Conservation (phyloP, 2,113 vertebrate genomes). For the Oryzias celebensis region DNA sequence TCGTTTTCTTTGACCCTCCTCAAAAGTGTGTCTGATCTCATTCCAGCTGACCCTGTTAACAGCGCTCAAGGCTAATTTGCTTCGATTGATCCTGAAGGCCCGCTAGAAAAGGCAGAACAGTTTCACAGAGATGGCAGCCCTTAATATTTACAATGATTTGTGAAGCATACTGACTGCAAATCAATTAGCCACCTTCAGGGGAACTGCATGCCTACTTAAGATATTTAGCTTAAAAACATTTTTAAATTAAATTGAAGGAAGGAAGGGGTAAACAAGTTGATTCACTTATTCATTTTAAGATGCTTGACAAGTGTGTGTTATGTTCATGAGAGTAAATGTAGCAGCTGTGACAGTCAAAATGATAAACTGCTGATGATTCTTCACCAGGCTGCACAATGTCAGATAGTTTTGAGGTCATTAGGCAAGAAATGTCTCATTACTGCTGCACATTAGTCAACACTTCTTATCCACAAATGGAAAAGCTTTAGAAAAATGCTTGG, state of each 20-base stretch:
- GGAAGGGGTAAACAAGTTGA: too few species aligned
- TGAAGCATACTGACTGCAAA: constrained; percentile 13
- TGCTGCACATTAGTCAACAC: neutral
- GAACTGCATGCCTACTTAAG: neutral
- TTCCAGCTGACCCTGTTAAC: constrained; percentile 52
- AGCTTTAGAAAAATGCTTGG: neutral
- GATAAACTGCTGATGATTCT: constrained; percentile 1
- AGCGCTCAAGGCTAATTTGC: constrained; percentile 40
- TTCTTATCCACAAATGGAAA: neutral
- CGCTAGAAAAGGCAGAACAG: constrained; percentile 41
- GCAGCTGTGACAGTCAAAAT: neutral
- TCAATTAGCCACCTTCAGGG: constrained; percentile 28
- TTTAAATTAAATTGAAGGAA: too few species aligned
- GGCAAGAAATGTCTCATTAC: constrained; percentile 3
- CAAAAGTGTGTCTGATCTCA: constrained; percentile 55
- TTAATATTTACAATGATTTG: constrained; percentile 36
- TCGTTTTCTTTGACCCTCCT: constrained; percentile 40
- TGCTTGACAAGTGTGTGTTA: too few species aligned
- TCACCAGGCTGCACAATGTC: neutral
- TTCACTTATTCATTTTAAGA: too few species aligned
- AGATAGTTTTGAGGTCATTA: neutral
- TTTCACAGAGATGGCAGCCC: constrained; percentile 18
- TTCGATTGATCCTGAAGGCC: constrained; percentile 61
- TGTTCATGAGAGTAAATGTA: neutral
- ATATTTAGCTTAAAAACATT: too few species aligned